Base-by-base conservation (phyloP, 2,888 invertebrate species). In the Brenthis hecate region DNA sequence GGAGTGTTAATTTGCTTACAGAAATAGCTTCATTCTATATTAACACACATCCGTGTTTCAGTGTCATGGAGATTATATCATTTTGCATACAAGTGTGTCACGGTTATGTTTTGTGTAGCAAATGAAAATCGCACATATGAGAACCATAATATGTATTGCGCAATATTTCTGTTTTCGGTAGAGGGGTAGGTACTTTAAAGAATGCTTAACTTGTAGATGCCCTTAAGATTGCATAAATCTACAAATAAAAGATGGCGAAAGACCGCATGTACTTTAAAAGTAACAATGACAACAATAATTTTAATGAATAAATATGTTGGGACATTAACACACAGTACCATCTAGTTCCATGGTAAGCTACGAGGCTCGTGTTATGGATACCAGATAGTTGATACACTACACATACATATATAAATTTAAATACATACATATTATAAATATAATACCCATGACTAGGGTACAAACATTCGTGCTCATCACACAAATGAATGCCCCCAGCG, bases 31-130 rank as follows among this genome's bases (percentile, higher is more conserved):
- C 61, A 71, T 68, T 70, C 51, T 68, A 67, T 69, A 71, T 73
- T 72, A 71, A 66, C 61, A 60, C 56, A 65, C 65, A 56, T 74
- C 74, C 74, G 71, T 56, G 51, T 69, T 51, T 70, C 71, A 71
- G 68, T 69, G 66, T 66, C 69, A 61, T 56, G 58, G 65, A 65
- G 72, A 72, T 72, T 55, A 57, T 72, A 72, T 72, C 72, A 32
- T 56, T 57, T 70, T 55, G 58, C 54, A 54, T 16, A 48, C 62
- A 72, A 69, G 23, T 69, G 48, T 72, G 73, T 72, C 73, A 72
- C 58, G 73, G 70, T 65, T 69, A 54, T 67, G 66, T 66, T 66
- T 66, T 73, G 70, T 70, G 48, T 69, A 62, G 53, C 65, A 53
- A 65, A 68, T 72, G 50, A 66, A 72, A 70, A 66, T 66, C 48